Evolutionary conservation across 2,113 vertebrate genomes (phyloP).

Genomic region (Rattus rattus): DNA sequence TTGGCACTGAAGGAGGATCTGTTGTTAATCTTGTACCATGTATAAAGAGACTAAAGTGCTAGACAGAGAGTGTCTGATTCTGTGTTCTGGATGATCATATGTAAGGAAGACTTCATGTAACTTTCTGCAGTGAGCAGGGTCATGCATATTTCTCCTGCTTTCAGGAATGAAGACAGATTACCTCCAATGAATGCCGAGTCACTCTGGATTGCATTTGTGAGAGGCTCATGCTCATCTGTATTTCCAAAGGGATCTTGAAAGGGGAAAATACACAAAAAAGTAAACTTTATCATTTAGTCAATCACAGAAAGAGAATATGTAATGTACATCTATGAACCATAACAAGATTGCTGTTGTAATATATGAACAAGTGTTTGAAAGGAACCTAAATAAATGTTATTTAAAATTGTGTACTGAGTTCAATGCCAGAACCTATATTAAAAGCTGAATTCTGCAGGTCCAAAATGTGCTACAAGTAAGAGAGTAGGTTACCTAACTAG

Average conservation of each 20-base stretch:
- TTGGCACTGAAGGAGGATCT: too few relatives aligned
- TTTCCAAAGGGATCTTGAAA: constrained; percentile 92
- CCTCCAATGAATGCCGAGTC: constrained; percentile 93
- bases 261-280: constrained; percentile 67
- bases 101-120: not conserved
- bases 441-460: not conserved
- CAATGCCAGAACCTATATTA: not conserved
- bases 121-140: not conserved
- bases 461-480: not conserved
- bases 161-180: constrained; percentile 71
- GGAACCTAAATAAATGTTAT: not conserved
- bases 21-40: not conserved
- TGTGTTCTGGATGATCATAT: not conserved
- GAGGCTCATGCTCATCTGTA: constrained; percentile 91
- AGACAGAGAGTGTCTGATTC: not conserved
- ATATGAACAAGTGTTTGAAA: not conserved
- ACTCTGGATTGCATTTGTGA: constrained; percentile 89
- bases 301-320: too few relatives aligned
- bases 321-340: not conserved
- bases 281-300: constrained; percentile 20
- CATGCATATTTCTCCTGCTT: constrained; percentile 29
- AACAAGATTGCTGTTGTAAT: not conserved
- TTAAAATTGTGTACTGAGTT: not conserved
- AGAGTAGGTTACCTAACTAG: not conserved
- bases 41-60: not conserved